Base-by-base conservation (phyloP, 2,797 vertebrate genomes). In the Gymnothorax reevesii region DNA sequence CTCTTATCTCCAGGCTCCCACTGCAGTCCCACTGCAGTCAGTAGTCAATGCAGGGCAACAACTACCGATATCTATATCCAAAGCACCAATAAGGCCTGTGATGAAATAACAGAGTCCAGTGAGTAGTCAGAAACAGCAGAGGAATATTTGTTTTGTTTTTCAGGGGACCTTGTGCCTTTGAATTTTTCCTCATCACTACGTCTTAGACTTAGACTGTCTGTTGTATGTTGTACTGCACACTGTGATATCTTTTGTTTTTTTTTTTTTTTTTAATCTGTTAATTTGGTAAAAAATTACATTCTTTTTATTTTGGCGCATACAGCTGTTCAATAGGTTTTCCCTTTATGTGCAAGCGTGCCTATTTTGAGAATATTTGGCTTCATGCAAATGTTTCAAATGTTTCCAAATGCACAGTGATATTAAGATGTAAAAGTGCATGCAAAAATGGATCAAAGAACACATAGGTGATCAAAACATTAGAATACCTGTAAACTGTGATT, bases 11-110 rank as follows among this genome's bases (percentile, higher is more conserved):
- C 59, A 7, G 12, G 27, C 82, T 80, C 77, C 77, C 52, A 54
- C 42, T 80, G 59, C 82, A 83, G 27, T 80, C 77, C 77, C 52
- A 54, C 42, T 80, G 59, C 82, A 83, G 27, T 83, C 82, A 27
- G 82, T 60, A 13, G n/a, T 13, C 57, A 60, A 12, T 83, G 59
- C 82, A 62, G 60, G 25, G 8, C n/a, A 62, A 20, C 59, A 84
- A 12, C 59, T 52, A 22, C 75, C 75, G 6, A 79, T 13, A 79
- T 52, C 33, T 22, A 54, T 7, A 79, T 79, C 75, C 75, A 22
- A 20, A 79, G 33, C 42, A 42, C 49, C 49, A 80, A 55, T 20
- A 52, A 80, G 77, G 77, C 12, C 75, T n/a, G 4, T 54, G 49
- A 49, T 80, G 52, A 80, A 80, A 54, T 55, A 55, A 42, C 4